Conservation (phyloP, 2,113 vertebrate genomes). For the Vicugna pacos region DNA sequence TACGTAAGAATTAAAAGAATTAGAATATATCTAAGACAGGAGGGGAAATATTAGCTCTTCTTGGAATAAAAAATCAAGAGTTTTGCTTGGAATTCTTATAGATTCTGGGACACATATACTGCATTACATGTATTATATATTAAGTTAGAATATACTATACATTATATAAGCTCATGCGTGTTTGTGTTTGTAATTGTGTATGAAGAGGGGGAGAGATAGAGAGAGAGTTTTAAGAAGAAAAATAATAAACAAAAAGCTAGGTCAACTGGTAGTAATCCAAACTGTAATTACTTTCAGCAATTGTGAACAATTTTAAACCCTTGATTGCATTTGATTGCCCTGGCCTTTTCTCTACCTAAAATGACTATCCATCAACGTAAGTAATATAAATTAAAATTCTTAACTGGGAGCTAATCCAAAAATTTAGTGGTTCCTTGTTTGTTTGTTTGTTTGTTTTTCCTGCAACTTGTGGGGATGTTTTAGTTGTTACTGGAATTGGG, state of each 20-base stretch:
- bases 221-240: not conserved
- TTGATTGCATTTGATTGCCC: not conserved
- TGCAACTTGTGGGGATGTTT: not conserved
- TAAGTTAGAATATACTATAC: not conserved
- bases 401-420: not conserved
- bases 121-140: not conserved
- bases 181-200: not conserved
- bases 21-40: not conserved
- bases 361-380: not conserved
- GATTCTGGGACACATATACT: not conserved
- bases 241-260: not conserved
- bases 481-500: not conserved
- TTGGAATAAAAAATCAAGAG: not conserved
- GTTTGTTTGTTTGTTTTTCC: not conserved
- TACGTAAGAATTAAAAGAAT: not conserved
- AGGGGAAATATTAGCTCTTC: not conserved
- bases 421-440: not conserved
- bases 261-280: not conserved
- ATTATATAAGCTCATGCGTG: not conserved
- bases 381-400: not conserved
- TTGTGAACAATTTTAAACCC: not conserved
- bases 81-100: not conserved
- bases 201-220: not conserved
- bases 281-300: slow-evolving; percentile 23
- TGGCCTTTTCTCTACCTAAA: not conserved